phyloP scores from a whole-genome alignment of 2,797 vertebrate genomes.

The Psittacula echo region DNA sequence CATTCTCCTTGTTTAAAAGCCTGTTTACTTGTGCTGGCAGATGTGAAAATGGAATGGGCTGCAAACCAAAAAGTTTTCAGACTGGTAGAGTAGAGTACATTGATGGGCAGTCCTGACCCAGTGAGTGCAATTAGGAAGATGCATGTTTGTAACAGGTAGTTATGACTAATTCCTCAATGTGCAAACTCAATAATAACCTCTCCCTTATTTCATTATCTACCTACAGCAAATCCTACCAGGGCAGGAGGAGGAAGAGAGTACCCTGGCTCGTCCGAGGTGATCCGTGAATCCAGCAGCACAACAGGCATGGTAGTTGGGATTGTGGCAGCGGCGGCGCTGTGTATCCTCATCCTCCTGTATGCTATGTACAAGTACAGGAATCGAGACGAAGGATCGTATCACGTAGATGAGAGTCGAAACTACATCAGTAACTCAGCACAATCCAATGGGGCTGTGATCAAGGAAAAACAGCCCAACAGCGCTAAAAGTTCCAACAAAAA shows the following conservation, averaged over 20 bases:
- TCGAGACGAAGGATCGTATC: conserved; percentile 96
- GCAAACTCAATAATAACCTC: conserved; percentile 44
- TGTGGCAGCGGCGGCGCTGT: conserved; percentile 93
- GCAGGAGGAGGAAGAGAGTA: conserved; percentile 86
- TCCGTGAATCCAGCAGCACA: conserved; percentile 95
- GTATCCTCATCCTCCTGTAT: conserved; percentile 98
- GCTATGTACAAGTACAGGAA: conserved; percentile 99
- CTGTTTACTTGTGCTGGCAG: neutral
- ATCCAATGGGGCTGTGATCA: conserved; percentile 95
- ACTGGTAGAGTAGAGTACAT: rapidly evolving
- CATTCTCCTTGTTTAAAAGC: neutral
- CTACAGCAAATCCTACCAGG: conserved; percentile 92
- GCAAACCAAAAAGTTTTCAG: neutral
- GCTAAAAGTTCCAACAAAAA: conserved; percentile 92
- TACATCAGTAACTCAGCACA: conserved; percentile 99
- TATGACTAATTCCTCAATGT: neutral
- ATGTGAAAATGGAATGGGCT: neutral
- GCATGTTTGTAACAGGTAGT: neutral
- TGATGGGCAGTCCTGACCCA: neutral
- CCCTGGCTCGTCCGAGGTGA: conserved; percentile 89
- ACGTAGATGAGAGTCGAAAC: conserved; percentile 98
- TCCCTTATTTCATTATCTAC: conserved; percentile 61
- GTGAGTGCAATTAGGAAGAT: neutral
- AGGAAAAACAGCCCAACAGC: conserved; percentile 93
- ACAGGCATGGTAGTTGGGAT: conserved; percentile 99